Percentiles rank a stretch among this genome's conserved stretches.
Evolutionary conservation across 2,113 vertebrate species (phyloP).

Genomic region (Stictonetta naevosa): DNA sequence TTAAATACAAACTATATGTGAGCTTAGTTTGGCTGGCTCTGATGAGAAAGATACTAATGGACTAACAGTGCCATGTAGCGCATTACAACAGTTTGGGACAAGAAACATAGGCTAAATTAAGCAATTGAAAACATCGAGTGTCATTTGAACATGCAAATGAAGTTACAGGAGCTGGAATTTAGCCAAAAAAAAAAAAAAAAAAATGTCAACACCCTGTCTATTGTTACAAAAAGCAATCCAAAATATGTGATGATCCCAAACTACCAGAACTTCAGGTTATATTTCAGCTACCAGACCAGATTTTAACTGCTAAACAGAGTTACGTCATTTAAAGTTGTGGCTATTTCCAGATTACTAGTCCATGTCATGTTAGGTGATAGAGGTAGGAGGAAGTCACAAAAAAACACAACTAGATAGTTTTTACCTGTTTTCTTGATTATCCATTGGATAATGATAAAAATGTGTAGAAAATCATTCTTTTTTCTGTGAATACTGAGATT

Average conservation of each 20-base stretch:
- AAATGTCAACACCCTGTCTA: not conserved
- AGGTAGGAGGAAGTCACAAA: not conserved
- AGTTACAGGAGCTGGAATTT: not conserved
- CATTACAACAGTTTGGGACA: not conserved
- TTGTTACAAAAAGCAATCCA: not conserved
- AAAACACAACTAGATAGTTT: not conserved
- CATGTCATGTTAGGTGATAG: not conserved
- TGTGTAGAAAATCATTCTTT: not conserved
- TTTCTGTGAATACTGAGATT: not conserved
- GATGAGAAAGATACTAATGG: not conserved
- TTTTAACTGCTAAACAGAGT: not conserved
- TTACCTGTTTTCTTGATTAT: not conserved
- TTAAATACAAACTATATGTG: not conserved
- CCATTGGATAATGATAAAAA: not conserved
- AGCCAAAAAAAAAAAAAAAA: not conserved
- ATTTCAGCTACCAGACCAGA: not conserved
- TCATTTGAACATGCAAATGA: conserved; percentile 55
- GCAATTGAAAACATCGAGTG: not conserved
- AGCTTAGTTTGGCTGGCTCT: not conserved
- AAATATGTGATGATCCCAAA: not conserved
- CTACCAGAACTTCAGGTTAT: not conserved
- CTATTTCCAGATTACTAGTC: not conserved
- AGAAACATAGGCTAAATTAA: not conserved
- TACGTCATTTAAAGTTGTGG: not conserved
- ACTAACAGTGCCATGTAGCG: not conserved